phyloP scores from a whole-genome alignment of 30 jellyfish, hydroid and myxozoan species.

The Cassiopea andromeda region DNA sequence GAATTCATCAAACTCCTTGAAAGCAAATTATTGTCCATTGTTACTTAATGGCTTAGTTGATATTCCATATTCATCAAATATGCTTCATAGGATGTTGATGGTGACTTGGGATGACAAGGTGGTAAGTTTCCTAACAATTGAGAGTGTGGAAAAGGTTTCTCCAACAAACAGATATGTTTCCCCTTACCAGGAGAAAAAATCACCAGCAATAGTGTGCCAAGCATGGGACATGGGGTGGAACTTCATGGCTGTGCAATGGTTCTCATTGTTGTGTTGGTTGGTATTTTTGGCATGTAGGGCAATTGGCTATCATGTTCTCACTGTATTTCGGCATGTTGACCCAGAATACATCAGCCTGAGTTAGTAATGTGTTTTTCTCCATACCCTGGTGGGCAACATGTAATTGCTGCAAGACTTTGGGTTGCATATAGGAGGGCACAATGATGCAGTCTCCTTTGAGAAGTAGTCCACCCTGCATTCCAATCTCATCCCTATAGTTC shows the following conservation, averaged over 20 bases:
- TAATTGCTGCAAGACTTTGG: conserved; percentile 24
- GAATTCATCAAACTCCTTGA: conserved; percentile 23
- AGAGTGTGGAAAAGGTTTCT: conserved; percentile 1
- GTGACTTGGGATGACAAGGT: conserved; percentile 30
- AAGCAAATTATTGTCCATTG: conserved; percentile 43
- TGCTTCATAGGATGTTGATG: conserved; percentile 13
- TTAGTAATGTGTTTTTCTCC: conserved; percentile 39
- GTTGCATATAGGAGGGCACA: conserved; percentile 7
- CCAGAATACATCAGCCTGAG: conserved; percentile 56
- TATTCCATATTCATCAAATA: conserved; percentile 41
- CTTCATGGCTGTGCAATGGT: conserved; percentile 17
- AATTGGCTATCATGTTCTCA: conserved; percentile 18
- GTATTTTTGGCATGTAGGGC: conserved; percentile 31
- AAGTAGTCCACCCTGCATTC: conserved; percentile 44
- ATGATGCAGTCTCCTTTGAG: conserved; percentile 26
- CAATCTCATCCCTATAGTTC: conserved; percentile 39
- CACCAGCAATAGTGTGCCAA: conserved; percentile 36
- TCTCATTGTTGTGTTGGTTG: conserved; percentile 21
- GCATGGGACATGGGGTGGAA: conserved; percentile 22
- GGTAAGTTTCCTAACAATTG: conserved; percentile 12
- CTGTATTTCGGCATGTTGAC: conserved; percentile 32
- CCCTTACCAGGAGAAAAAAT: conserved; percentile 1
- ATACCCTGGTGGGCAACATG: conserved; percentile 64
- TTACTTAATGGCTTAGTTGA: conserved; percentile 30
- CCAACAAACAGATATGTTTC: conserved; percentile 15